A percentile compares a stretch with the other conserved stretches of the same genome.
Evolutionary conservation across 2,113 vertebrate genomes (phyloP).

Genomic region (Amblyornis subalaris): DNA sequence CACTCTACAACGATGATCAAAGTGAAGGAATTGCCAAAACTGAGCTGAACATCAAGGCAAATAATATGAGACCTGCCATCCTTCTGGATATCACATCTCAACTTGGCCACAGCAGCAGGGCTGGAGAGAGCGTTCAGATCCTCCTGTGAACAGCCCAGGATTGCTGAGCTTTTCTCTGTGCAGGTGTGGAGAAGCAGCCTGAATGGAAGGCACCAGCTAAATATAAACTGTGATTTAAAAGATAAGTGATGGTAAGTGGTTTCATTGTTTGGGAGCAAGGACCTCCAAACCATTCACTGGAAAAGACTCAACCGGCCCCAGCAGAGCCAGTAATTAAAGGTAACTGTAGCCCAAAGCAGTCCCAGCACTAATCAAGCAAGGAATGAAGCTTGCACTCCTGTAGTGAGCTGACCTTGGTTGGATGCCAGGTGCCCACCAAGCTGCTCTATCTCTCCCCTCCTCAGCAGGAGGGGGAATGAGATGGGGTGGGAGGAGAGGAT

Average conservation of each 20-base stretch:
- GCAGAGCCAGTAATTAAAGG: conserved; percentile 21
- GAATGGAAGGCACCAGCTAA: neutral
- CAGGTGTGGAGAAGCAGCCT: neutral
- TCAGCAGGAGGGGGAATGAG: neutral
- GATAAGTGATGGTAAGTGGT: neutral
- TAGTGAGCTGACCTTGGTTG: neutral
- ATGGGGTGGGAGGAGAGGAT: neutral
- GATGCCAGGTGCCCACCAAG: neutral
- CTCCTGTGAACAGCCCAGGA: neutral
- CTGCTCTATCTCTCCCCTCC: neutral
- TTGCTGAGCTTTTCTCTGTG: neutral
- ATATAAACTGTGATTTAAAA: neutral
- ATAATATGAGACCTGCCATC: neutral
- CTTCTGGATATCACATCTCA: neutral
- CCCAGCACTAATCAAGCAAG: neutral
- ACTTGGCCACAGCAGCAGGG: neutral
- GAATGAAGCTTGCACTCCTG: neutral
- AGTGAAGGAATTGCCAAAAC: neutral
- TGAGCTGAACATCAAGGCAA: neutral
- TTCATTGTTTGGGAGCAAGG: neutral
- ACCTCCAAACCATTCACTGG: neutral
- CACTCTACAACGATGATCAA: neutral
- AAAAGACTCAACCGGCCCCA: neutral
- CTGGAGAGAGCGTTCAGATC: neutral
- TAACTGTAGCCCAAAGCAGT: neutral